These are phyloP conservation scores for Scyliorhinus canicula DNA, from an alignment of 2,797 vertebrate species.

Conservation along the genomic window DNA sequence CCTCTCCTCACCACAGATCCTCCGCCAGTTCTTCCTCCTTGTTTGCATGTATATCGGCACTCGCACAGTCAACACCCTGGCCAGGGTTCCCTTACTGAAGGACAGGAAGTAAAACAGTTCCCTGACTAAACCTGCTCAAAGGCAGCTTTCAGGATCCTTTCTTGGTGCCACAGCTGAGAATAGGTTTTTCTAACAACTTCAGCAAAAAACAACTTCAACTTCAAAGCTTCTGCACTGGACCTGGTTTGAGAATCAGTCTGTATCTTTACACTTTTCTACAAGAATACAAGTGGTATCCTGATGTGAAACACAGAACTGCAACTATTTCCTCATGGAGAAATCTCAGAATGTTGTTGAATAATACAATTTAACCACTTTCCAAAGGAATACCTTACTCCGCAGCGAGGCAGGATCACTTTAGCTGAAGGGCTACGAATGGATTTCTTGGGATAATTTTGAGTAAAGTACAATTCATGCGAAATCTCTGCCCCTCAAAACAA, in stretches of 20 bases:
- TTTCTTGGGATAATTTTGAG: not conserved
- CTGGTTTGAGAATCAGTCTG: not conserved
- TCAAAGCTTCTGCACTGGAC: not conserved
- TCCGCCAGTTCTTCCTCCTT: not conserved
- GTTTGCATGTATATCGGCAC: not conserved
- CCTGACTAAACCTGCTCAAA: too few relatives aligned
- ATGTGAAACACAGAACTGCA: not conserved
- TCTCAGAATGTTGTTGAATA: not conserved
- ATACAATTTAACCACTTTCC: not conserved
- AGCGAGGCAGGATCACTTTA: not conserved
- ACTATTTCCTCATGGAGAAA: not conserved
- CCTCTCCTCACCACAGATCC: not conserved
- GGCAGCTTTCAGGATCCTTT: not conserved
- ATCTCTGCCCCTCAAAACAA: not conserved
- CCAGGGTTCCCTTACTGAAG: not conserved
- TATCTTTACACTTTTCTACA: not conserved
- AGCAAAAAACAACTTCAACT: not conserved
- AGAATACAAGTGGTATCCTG: not conserved
- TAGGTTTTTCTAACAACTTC: not conserved
- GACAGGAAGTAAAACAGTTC: not conserved
- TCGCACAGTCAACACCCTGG: not conserved
- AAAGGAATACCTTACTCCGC: not conserved
- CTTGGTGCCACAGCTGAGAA: not conserved
- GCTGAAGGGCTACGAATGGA: not conserved
- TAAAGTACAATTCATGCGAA: not conserved